Evolutionary conservation across 2,888 invertebrate species (phyloP).

Genomic region (Odontothrips loti): DNA sequence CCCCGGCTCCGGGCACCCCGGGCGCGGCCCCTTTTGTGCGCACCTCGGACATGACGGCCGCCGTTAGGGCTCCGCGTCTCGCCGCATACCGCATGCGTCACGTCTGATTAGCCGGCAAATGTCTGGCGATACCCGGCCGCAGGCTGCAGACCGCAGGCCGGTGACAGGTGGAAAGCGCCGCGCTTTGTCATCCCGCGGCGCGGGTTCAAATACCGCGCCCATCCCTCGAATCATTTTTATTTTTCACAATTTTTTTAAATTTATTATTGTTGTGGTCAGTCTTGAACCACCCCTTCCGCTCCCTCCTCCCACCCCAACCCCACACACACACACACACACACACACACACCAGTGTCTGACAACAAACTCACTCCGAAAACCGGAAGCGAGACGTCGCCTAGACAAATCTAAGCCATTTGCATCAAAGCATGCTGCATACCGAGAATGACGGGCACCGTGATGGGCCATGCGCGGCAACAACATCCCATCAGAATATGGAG

Average conservation of each 20-base stretch:
- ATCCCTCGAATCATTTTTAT: too few relatives aligned
- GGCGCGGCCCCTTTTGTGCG: neutral
- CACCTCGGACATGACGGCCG: neutral
- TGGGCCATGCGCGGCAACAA: neutral
- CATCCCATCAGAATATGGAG: too few relatives aligned
- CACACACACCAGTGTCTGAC: neutral
- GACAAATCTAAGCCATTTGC: constrained; percentile 20
- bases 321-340: neutral
- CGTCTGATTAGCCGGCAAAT: neutral
- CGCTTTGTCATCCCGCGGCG: neutral
- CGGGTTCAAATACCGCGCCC: too few relatives aligned
- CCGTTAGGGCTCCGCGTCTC: neutral
- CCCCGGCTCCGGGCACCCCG: neutral
- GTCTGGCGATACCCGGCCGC: neutral
- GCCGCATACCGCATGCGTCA: constrained; percentile 23
- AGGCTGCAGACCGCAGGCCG: neutral
- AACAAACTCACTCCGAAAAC: neutral
- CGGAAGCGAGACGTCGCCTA: constrained; percentile 7
- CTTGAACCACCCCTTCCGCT: too few relatives aligned
- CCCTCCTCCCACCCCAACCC: too few relatives aligned
- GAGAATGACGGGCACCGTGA: too few relatives aligned
- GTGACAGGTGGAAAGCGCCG: constrained; percentile 18
- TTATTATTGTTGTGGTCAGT: too few relatives aligned
- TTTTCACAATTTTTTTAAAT: too few relatives aligned
- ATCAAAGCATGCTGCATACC: neutral